Conservation (phyloP, 2,797 vertebrate genomes). For the Sphenopsis melanotis region DNA sequence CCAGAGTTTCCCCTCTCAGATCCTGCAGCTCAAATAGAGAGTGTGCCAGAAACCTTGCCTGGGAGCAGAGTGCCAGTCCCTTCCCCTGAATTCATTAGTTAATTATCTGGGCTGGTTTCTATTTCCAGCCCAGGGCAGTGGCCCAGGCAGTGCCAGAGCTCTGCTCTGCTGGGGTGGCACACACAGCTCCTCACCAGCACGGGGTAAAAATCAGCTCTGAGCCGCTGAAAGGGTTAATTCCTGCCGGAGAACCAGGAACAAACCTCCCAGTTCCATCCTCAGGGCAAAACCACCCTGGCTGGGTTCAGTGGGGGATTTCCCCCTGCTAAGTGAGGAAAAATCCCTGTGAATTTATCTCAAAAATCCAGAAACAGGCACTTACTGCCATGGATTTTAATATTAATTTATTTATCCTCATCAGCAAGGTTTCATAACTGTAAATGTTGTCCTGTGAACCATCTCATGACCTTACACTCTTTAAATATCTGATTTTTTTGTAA, state of each 20-base stretch:
- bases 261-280: neutral
- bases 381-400: neutral
- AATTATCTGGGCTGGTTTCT: neutral
- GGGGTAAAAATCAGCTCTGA: neutral
- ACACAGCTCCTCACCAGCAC: neutral
- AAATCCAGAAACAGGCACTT: neutral
- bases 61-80: rapidly evolving
- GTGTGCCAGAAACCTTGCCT: neutral
- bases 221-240: neutral
- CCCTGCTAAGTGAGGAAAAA: neutral
- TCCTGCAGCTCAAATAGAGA: neutral
- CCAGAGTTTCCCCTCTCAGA: neutral
- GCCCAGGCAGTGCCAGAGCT: neutral
- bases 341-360: neutral
- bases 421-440: neutral
- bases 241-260: neutral
- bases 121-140: neutral
- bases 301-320: neutral
- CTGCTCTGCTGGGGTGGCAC: no score
- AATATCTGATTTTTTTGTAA: neutral
- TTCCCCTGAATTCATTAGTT: rapidly evolving
- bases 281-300: neutral
- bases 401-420: neutral
- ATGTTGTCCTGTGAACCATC: neutral
- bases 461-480: neutral